Percentiles rank a stretch among this genome's conserved stretches.
Conservation (phyloP, 2,113 vertebrate genomes). For the Lampris megalopsis region DNA sequence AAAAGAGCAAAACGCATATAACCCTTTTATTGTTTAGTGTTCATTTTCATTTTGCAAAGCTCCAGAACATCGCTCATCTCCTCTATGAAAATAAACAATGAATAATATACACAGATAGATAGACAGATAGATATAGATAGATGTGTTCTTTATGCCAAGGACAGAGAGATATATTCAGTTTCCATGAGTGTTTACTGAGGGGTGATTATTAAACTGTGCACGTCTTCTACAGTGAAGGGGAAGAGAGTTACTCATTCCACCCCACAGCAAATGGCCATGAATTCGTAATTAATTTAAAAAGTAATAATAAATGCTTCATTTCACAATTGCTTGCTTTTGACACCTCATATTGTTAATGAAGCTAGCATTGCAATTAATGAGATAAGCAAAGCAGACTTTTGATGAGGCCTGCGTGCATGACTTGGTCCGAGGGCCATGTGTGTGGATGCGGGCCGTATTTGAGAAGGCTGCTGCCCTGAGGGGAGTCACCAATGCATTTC, state of each 20-base stretch:
- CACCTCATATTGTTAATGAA: constrained; percentile 87
- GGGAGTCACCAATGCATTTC: constrained; percentile 67
- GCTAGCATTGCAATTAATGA: constrained; percentile 88
- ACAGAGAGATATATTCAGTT: constrained; percentile 15
- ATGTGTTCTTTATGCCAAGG: constrained; percentile 1
- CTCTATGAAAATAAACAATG: not conserved
- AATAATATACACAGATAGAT: no score
- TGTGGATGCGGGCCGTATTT: constrained; percentile 51
- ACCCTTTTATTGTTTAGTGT: constrained; percentile 16
- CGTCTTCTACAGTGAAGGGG: constrained; percentile 64
- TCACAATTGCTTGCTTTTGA: constrained; percentile 82
- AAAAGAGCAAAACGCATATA: constrained; percentile 7
- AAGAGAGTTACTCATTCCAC: constrained; percentile 69
- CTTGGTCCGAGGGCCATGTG: constrained; percentile 45
- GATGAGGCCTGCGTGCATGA: constrained; percentile 68
- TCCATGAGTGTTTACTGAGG: constrained; percentile 68
- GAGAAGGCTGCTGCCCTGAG: constrained; percentile 51
- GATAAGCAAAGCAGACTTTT: constrained; percentile 85
- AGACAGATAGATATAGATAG: constrained; percentile 10
- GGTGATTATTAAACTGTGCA: constrained; percentile 67
- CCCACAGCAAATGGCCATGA: constrained; percentile 70
- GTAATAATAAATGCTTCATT: constrained; percentile 75
- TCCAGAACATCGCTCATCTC: constrained; percentile 5
- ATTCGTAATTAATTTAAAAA: constrained; percentile 80
- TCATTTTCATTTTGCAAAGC: constrained; percentile 17